Conservation (phyloP, 2,888 invertebrate species). For the Lochmaea crataegi region DNA sequence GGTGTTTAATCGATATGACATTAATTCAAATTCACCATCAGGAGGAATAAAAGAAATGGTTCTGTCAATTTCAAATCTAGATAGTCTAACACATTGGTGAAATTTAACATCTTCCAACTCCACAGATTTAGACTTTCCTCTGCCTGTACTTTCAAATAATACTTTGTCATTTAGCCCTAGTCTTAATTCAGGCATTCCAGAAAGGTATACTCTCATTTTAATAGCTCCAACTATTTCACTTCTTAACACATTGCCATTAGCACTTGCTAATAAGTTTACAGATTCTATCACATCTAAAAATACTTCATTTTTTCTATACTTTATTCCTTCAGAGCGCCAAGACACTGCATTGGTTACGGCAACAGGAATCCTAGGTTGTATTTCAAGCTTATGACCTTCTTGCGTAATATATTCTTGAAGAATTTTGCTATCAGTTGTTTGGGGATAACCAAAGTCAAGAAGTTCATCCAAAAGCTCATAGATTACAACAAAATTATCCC, state of each 20-base stretch:
- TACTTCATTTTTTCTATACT: slow-evolving; percentile 99
- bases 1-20: slow-evolving; percentile 97
- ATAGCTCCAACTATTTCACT: slow-evolving; percentile 99
- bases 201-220: slow-evolving; percentile 97
- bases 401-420: slow-evolving; percentile 98
- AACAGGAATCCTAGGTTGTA: slow-evolving; percentile 95
- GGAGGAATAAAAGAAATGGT: slow-evolving; percentile 99
- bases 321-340: slow-evolving; percentile 98
- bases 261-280: slow-evolving; percentile 94
- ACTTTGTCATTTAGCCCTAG: slow-evolving; percentile 98
- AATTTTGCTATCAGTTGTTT: slow-evolving; percentile 98
- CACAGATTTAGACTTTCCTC: slow-evolving; percentile 97
- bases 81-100: slow-evolving; percentile 94
- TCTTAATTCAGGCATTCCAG: slow-evolving; percentile 98
- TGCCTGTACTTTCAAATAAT: slow-evolving; percentile 95
- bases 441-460: slow-evolving; percentile 98
- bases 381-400: slow-evolving; percentile 97
- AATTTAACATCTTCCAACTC: slow-evolving; percentile 99
- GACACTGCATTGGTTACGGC: slow-evolving; percentile 99
- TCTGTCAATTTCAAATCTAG: slow-evolving; percentile 97
- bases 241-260: slow-evolving; percentile 94
- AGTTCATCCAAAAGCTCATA: slow-evolving; percentile 97
- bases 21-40: slow-evolving; percentile 98
- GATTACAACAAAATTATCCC: slow-evolving; percentile 98
- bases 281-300: slow-evolving; percentile 99